phyloP scores from a whole-genome alignment of 1,140 invertebrate genomes.

The Pinna nobilis region DNA sequence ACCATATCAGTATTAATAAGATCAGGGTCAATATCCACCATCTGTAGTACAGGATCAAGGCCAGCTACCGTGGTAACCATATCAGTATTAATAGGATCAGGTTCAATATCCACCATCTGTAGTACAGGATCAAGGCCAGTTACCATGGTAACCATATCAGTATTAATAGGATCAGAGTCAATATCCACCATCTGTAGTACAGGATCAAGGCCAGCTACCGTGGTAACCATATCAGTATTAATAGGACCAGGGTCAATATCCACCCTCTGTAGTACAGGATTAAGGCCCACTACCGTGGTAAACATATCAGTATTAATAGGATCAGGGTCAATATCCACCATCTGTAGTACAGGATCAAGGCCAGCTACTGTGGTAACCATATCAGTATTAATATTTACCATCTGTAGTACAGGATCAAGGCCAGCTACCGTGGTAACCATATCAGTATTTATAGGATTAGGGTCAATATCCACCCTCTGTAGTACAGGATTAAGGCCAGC shows the following conservation, averaged over 20 bases:
- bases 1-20: too few species aligned
- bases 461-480: background rate
- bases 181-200: too few species aligned
- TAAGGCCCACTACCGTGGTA: background rate
- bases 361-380: background rate
- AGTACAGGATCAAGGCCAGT: too few species aligned
- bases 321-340: background rate
- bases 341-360: background rate
- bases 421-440: background rate
- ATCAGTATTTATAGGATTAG: background rate
- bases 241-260: background rate
- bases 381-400: background rate
- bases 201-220: too few species aligned
- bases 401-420: background rate
- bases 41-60: too few species aligned
- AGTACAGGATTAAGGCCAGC: too few species aligned
- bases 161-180: background rate
- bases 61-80: too few species aligned
- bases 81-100: too few species aligned
- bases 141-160: background rate
- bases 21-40: too few species aligned
- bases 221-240: background rate
- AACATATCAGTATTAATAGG: background rate
- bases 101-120: too few species aligned
- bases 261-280: background rate